phyloP scores from a whole-genome alignment of 2,797 vertebrate genomes.

The Meriones psammophilus region DNA sequence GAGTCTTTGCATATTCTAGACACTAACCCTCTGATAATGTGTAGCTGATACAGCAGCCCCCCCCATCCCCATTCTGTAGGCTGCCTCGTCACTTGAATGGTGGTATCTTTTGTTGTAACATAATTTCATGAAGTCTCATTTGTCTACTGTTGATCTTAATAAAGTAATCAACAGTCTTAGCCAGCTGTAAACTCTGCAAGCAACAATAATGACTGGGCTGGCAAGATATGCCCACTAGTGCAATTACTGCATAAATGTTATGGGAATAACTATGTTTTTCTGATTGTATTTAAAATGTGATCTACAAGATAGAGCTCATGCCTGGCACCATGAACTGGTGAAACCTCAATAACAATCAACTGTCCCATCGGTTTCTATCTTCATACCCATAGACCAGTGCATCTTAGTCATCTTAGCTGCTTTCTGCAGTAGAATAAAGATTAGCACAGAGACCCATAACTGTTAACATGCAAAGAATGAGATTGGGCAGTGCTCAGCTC shows the following conservation, averaged over 20 bases:
- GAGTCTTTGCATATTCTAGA: not conserved
- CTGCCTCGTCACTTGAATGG: not conserved
- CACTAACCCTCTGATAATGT: not conserved
- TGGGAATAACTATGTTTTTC: not conserved
- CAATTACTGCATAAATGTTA: not conserved
- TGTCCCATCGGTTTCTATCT: not conserved
- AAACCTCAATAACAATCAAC: not conserved
- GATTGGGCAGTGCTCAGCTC: not conserved
- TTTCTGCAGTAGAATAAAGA: not conserved
- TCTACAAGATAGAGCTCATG: not conserved
- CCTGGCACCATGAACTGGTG: not conserved
- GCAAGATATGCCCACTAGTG: not conserved
- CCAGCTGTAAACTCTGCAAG: not conserved
- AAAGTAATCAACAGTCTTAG: not conserved
- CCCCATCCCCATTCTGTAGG: not conserved
- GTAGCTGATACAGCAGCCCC: not conserved
- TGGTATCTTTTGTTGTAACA: not conserved
- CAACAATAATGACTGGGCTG: not conserved
- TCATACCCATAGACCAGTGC: not conserved
- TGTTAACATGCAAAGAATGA: not conserved
- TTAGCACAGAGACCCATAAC: not conserved
- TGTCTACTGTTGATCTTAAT: not conserved
- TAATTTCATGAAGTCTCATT: not conserved
- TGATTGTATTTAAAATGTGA: not conserved
- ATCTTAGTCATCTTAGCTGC: not conserved